Percentiles rank a stretch among this genome's conserved stretches.
Evolutionary conservation across 2,888 invertebrate genomes (phyloP).

Genomic region (Cyclophora punctaria): DNA sequence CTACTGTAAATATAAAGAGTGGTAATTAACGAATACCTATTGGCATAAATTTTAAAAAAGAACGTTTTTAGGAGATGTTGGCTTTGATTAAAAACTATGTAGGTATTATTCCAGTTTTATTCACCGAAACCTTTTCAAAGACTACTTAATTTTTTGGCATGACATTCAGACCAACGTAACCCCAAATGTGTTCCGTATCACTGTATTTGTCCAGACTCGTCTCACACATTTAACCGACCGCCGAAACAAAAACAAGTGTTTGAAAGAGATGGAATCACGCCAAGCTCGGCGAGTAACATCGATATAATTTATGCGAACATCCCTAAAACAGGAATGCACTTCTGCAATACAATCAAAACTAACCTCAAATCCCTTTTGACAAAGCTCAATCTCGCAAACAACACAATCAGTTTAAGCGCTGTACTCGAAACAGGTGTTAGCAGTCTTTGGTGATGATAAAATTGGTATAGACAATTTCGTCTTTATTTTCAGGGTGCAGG

Average conservation of each 20-base stretch:
- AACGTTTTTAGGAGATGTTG: too few species aligned
- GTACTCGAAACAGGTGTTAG: constrained; percentile 72
- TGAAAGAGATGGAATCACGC: constrained; percentile 56
- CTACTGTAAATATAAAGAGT: too few species aligned
- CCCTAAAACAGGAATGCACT: constrained; percentile 68
- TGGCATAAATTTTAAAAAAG: too few species aligned
- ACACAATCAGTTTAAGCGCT: constrained; percentile 39
- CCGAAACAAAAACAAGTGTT: constrained; percentile 67
- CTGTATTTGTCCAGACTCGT: constrained; percentile 36
- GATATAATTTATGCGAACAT: constrained; percentile 74
- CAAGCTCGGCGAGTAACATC: constrained; percentile 60
- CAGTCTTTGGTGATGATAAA: constrained; percentile 41
- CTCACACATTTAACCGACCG: constrained; percentile 47
- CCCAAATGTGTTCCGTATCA: too few species aligned
- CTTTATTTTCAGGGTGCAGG: neutral
- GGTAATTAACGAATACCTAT: too few species aligned
- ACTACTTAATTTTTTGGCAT: too few species aligned
- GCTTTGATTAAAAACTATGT: too few species aligned
- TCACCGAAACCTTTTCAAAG: too few species aligned
- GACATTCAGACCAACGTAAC: too few species aligned
- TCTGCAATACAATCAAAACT: too few species aligned
- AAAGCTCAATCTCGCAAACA: constrained; percentile 2
- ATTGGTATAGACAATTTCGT: constrained; percentile 11
- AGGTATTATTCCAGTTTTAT: too few species aligned
- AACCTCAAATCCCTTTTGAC: too few species aligned